Evolutionary conservation across 2,113 vertebrate species (phyloP).

Genomic region (Synchiropus splendidus): DNA sequence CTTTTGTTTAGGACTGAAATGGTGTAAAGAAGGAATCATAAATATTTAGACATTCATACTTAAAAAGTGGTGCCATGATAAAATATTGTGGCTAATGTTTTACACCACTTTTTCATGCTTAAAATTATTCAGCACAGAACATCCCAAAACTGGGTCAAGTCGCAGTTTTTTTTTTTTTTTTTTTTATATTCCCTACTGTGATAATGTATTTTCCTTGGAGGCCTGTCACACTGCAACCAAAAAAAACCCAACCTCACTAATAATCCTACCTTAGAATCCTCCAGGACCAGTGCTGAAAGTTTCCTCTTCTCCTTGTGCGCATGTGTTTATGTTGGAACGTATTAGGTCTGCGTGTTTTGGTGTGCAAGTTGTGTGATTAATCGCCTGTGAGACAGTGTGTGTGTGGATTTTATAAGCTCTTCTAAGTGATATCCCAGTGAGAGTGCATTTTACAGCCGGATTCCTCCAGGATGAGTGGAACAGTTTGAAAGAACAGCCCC

Average conservation of each 20-base stretch:
- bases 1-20: too few relatives aligned
- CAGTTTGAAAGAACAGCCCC: conserved; percentile 36
- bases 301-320: conserved; percentile 6
- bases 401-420: conserved; percentile 38
- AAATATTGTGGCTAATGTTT: too few relatives aligned
- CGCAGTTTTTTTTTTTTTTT: too few relatives aligned
- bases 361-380: conserved; percentile 10
- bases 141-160: too few relatives aligned
- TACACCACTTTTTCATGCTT: too few relatives aligned
- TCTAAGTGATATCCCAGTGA: conserved; percentile 49
- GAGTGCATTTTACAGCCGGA: conserved; percentile 47
- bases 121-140: too few relatives aligned
- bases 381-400: conserved; percentile 10
- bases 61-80: too few relatives aligned
- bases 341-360: background rate
- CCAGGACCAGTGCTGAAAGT: conserved; percentile 2
- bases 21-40: too few relatives aligned
- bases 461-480: conserved; percentile 55
- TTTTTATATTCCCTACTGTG: conserved; percentile 12
- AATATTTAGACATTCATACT: too few relatives aligned
- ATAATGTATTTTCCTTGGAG: conserved; percentile 22
- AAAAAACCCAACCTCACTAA: conserved; percentile 16
- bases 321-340: conserved; percentile 14
- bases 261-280: conserved; percentile 24
- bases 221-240: conserved; percentile 13